These are phyloP conservation scores for Parapsyche elsis DNA, from an alignment of 1,140 invertebrate genomes.

Conservation along the genomic window DNA sequence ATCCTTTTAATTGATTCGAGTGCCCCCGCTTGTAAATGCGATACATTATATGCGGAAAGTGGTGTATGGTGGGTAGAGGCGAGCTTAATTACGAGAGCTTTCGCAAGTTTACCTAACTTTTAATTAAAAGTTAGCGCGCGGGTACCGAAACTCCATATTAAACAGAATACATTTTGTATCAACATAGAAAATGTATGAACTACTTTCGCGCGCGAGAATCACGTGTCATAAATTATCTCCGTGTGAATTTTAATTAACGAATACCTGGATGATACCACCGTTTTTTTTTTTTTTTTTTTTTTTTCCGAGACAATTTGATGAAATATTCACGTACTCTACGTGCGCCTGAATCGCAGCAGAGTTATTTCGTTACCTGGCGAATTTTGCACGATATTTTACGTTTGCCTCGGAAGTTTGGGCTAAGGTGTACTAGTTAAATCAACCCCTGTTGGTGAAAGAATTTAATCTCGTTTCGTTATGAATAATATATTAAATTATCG, in stretches of 20 bases:
- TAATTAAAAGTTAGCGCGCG: slow-evolving; percentile 30
- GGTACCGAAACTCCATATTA: slow-evolving; percentile 16
- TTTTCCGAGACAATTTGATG: too few relatives aligned
- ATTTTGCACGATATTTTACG: too few relatives aligned
- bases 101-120: slow-evolving; percentile 30
- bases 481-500: too few relatives aligned
- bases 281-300: too few relatives aligned
- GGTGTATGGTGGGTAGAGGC: not conserved
- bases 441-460: too few relatives aligned
- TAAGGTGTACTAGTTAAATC: too few relatives aligned
- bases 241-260: slow-evolving; percentile 16
- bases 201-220: not conserved
- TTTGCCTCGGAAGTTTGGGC: too few relatives aligned
- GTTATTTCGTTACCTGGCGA: too few relatives aligned
- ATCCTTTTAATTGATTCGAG: not conserved
- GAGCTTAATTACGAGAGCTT: slow-evolving; percentile 28
- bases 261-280: not conserved
- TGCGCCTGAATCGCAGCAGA: too few relatives aligned
- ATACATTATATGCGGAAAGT: slow-evolving; percentile 3
- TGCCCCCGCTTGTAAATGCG: not conserved
- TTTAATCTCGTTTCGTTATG: too few relatives aligned
- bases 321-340: too few relatives aligned
- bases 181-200: slow-evolving; percentile 30
- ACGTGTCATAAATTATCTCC: slow-evolving; percentile 10
- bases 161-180: slow-evolving; percentile 12